phyloP scores from a whole-genome alignment of 2,113 vertebrate genomes.

The Xyliphius kryptos region DNA sequence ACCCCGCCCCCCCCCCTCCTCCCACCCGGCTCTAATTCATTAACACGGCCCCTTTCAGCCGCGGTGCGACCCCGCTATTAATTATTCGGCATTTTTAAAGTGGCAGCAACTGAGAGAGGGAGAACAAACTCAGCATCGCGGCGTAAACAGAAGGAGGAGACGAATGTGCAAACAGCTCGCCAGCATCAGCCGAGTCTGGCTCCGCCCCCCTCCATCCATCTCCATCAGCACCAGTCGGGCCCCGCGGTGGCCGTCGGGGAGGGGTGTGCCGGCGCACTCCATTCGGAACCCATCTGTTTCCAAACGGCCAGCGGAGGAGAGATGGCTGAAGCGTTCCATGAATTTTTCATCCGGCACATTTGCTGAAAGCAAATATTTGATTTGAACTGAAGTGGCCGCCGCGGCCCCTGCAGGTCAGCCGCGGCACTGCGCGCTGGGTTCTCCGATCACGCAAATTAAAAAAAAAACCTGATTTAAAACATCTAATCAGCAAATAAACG shows the following conservation, averaged over 20 bases:
- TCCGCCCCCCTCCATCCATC: slow-evolving; percentile 32
- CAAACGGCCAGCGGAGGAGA: not conserved
- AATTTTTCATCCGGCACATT: slow-evolving; percentile 38
- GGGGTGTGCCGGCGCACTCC: slow-evolving; percentile 6
- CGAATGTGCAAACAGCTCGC: slow-evolving; percentile 48
- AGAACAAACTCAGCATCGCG: slow-evolving; percentile 57
- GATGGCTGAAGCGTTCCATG: not conserved
- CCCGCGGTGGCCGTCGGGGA: no score
- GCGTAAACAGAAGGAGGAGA: slow-evolving; percentile 54
- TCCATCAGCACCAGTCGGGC: slow-evolving; percentile 18
- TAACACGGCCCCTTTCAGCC: slow-evolving; percentile 49
- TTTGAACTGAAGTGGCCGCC: no score
- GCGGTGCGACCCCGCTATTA: slow-evolving; percentile 53
- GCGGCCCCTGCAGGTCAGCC: no score
- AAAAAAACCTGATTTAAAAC: no score
- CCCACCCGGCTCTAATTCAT: slow-evolving; percentile 58
- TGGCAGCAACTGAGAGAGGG: no score
- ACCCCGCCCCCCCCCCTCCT: no score
- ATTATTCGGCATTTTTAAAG: slow-evolving; percentile 59
- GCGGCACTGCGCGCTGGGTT: no score
- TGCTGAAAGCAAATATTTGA: slow-evolving; percentile 29
- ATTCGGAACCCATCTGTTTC: slow-evolving; percentile 15
- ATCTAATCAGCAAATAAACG: no score
- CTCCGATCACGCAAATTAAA: no score
- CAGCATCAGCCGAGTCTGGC: slow-evolving; percentile 33